phyloP scores from a whole-genome alignment of 2,888 invertebrate genomes.

The Apodemia hepburni region DNA sequence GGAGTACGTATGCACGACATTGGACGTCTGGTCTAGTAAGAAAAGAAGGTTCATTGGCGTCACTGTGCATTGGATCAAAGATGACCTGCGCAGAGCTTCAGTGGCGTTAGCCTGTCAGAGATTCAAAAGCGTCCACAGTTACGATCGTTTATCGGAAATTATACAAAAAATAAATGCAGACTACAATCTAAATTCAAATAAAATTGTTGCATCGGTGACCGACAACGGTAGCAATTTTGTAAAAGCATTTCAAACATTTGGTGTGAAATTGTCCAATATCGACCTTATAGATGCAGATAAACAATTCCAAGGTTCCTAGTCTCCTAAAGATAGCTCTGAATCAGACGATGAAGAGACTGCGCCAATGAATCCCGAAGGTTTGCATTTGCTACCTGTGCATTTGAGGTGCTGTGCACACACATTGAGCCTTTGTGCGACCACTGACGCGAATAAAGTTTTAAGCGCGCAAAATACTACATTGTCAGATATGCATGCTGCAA shows the following conservation, averaged over 20 bases:
- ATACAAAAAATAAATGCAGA: conserved; percentile 24
- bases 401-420: conserved; percentile 25
- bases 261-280: conserved; percentile 22
- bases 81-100: conserved; percentile 27
- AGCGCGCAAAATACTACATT: conserved; percentile 18
- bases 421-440: conserved; percentile 26
- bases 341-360: conserved; percentile 25
- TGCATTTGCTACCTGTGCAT: conserved; percentile 22
- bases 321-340: conserved; percentile 19
- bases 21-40: conserved; percentile 31
- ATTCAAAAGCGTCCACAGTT: conserved; percentile 27
- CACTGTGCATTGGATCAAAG: conserved; percentile 31
- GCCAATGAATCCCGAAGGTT: conserved; percentile 17
- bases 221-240: conserved; percentile 28
- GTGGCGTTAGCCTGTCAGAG: conserved; percentile 21
- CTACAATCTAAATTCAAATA: conserved; percentile 22
- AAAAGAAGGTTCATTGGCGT: conserved; percentile 31
- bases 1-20: conserved; percentile 27
- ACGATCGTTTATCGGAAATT: conserved; percentile 23
- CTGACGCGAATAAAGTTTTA: conserved; percentile 26
- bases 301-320: conserved; percentile 17
- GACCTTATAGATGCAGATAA: conserved; percentile 18
- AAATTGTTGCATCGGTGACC: conserved; percentile 26
- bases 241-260: conserved; percentile 22
- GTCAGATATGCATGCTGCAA: conserved; percentile 22